These are phyloP conservation scores for Atta colombica DNA, from an alignment of 1,140 invertebrate species.

Conservation along the genomic window DNA sequence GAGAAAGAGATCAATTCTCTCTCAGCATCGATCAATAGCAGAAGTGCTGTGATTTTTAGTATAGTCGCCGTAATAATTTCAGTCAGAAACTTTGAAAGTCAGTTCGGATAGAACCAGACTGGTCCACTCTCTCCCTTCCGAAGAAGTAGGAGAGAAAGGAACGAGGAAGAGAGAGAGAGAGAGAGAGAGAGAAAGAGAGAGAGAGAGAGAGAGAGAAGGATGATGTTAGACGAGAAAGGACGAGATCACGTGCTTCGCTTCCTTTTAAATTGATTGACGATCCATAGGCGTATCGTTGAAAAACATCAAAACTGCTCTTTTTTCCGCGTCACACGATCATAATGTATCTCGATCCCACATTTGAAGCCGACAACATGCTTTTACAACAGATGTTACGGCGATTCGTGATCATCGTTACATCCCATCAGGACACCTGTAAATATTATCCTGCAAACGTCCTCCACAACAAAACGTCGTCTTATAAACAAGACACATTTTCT, in stretches of 20 bases:
- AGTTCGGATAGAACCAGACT: slow-evolving; percentile 52
- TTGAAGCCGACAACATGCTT: slow-evolving; percentile 21
- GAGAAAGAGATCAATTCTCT: neutral
- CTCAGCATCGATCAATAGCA: slow-evolving; percentile 35
- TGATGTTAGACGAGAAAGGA: slow-evolving; percentile 31
- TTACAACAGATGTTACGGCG: slow-evolving; percentile 32
- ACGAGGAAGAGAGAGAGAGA: no score
- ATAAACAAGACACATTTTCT: neutral
- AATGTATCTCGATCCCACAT: slow-evolving; percentile 27
- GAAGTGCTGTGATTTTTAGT: slow-evolving; percentile 15
- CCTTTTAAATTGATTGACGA: slow-evolving; percentile 64
- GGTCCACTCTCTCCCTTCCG: slow-evolving; percentile 31
- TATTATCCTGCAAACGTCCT: slow-evolving; percentile 1
- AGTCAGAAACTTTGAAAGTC: slow-evolving; percentile 45
- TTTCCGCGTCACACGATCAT: slow-evolving; percentile 1
- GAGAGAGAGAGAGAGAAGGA: neutral
- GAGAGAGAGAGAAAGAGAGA: neutral
- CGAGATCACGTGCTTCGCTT: slow-evolving; percentile 52
- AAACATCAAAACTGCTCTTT: slow-evolving; percentile 19
- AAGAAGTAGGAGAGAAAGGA: neutral
- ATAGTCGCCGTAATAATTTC: slow-evolving; percentile 11
- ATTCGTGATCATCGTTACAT: slow-evolving; percentile 20
- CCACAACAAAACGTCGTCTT: neutral
- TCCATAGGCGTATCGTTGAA: slow-evolving; percentile 57
- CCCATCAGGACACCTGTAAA: slow-evolving; percentile 26